Conservation (phyloP, 53 echinoderm and acorn worm species). For the Echinometra lucunter region DNA sequence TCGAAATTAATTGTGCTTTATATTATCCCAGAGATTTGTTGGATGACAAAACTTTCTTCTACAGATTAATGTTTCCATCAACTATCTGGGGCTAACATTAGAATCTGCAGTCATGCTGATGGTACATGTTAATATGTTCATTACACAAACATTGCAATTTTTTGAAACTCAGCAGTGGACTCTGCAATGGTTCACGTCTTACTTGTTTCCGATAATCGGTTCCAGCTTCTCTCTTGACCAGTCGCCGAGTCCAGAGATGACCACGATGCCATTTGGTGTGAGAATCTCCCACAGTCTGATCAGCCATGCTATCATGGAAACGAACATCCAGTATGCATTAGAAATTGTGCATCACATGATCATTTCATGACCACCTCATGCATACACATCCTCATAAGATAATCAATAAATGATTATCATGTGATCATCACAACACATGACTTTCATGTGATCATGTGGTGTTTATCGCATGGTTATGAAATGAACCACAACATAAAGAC, state of each 20-base stretch:
- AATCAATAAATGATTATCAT: background rate
- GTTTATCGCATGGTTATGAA: slow-evolving; percentile 9
- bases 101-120: no score
- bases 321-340: background rate
- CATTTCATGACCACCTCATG: background rate
- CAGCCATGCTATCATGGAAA: slow-evolving; percentile 82
- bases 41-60: no score
- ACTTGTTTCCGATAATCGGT: slow-evolving; percentile 75
- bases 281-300: slow-evolving; percentile 85
- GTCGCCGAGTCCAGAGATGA: slow-evolving; percentile 76
- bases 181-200: slow-evolving; percentile 16
- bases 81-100: no score
- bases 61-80: no score
- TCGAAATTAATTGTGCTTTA: no score
- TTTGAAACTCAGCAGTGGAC: no score
- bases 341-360: slow-evolving; percentile 3
- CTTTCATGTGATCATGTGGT: background rate
- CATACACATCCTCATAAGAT: background rate
- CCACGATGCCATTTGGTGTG: slow-evolving; percentile 74
- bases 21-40: no score
- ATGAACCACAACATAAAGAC: background rate
- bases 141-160: no score
- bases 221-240: slow-evolving; percentile 73
- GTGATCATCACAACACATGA: background rate
- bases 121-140: no score